Conservation (phyloP, 1,140 invertebrate species). For the Zaprionus ghesquierei region DNA sequence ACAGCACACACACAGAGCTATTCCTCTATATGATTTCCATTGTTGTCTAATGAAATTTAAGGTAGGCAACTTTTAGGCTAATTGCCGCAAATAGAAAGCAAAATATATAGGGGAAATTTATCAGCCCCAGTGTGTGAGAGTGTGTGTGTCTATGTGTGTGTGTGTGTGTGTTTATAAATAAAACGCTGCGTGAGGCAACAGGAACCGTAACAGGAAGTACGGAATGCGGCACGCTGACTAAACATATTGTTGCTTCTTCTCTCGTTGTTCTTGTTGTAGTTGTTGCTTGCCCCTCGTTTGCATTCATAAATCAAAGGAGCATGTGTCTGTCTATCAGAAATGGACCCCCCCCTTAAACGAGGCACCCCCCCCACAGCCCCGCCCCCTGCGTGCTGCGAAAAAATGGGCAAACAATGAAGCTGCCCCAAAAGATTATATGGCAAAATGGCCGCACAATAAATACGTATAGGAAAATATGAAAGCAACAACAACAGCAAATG, state of each 20-base stretch:
- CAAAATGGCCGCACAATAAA: slow-evolving; percentile 74
- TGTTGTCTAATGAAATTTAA: slow-evolving; percentile 58
- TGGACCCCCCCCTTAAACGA: background rate
- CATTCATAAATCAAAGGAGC: slow-evolving; percentile 79
- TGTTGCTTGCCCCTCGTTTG: slow-evolving; percentile 61
- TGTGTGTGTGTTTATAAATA: background rate
- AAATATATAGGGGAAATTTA: background rate
- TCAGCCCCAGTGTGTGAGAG: background rate
- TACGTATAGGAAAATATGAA: slow-evolving; percentile 62
- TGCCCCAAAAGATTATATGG: slow-evolving; percentile 66
- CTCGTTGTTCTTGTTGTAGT: slow-evolving; percentile 8
- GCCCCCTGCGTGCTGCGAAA: no score
- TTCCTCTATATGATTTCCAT: background rate
- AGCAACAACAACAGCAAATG: slow-evolving; percentile 56
- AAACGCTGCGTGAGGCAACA: slow-evolving; percentile 36
- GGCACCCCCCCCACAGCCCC: no score
- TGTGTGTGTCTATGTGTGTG: background rate
- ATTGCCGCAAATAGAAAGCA: slow-evolving; percentile 58
- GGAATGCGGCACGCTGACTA: slow-evolving; percentile 33
- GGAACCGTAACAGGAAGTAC: slow-evolving; percentile 13
- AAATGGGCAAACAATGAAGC: slow-evolving; percentile 61
- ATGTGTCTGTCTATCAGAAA: slow-evolving; percentile 71
- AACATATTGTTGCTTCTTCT: slow-evolving; percentile 26
- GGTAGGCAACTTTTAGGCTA: slow-evolving; percentile 53
- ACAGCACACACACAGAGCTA: background rate